Evolutionary conservation across 2,888 invertebrate genomes (phyloP).

Genomic region (Creontiades dilutus): DNA sequence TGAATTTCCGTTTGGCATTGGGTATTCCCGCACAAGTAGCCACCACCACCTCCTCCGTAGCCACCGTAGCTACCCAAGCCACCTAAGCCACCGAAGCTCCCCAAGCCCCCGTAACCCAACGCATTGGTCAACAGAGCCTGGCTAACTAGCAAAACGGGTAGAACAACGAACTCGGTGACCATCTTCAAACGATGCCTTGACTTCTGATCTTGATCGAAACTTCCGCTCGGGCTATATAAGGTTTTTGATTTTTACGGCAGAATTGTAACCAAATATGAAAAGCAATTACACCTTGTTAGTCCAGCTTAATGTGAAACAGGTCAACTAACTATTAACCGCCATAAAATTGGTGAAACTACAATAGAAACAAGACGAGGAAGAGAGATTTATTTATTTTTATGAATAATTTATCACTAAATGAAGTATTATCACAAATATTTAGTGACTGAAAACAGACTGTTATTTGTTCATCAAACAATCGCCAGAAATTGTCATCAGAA

Average conservation of each 20-base stretch:
- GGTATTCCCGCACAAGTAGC: not conserved
- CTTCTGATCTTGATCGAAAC: not conserved
- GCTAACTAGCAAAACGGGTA: not conserved
- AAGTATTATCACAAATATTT: not conserved
- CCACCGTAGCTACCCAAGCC: not conserved
- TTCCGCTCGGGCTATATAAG: not conserved
- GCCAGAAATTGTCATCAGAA: not conserved
- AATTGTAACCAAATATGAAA: not conserved
- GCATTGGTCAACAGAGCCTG: not conserved
- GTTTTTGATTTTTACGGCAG: not conserved
- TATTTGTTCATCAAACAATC: constrained; percentile 1
- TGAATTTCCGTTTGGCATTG: not conserved
- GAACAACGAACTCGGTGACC: not conserved
- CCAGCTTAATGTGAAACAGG: not conserved
- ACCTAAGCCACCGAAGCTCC: not conserved
- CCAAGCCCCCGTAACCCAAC: not conserved
- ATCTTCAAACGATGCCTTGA: not conserved
- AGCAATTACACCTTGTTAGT: not conserved
- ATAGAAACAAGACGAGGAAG: not conserved
- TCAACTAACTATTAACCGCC: not conserved
- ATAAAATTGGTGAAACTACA: not conserved
- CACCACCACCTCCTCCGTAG: not conserved
- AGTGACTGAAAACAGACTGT: not conserved
- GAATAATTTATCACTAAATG: not conserved
- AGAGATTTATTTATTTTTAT: not conserved